Percentiles rank a stretch among this genome's conserved stretches.
phyloP scores from a whole-genome alignment of 2,797 vertebrate species.

The Anomalospiza imberbis region DNA sequence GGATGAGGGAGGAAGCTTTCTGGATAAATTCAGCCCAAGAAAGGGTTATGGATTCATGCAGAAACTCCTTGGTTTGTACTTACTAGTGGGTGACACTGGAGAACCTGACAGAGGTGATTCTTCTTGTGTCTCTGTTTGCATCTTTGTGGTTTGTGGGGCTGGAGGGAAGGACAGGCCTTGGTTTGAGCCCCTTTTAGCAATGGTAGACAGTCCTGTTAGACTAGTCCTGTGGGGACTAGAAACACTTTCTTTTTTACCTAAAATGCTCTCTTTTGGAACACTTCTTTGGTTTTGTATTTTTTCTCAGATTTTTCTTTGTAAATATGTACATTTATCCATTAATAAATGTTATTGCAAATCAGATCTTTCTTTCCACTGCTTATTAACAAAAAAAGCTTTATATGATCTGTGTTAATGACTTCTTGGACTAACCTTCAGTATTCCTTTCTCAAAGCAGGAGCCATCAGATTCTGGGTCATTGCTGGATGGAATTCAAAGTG shows the following conservation, averaged over 20 bases:
- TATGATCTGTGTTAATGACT: background rate
- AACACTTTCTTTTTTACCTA: constrained; percentile 51
- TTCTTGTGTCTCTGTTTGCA: background rate
- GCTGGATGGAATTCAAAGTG: background rate
- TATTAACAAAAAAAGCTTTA: constrained; percentile 27
- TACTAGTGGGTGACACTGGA: background rate
- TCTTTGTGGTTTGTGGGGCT: background rate
- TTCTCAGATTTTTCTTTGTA: constrained; percentile 64
- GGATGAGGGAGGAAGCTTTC: background rate
- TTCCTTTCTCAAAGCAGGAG: background rate
- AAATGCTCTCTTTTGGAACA: constrained; percentile 57
- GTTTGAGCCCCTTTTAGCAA: background rate
- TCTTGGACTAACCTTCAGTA: background rate
- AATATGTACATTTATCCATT: constrained; percentile 64
- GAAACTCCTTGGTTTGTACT: background rate
- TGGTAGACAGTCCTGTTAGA: background rate
- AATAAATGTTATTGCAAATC: constrained; percentile 68
- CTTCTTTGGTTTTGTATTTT: constrained; percentile 61
- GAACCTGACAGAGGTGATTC: background rate
- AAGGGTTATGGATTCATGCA: background rate
- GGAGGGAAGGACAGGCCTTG: background rate
- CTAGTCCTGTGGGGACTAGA: background rate
- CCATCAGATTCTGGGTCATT: background rate
- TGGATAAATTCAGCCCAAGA: background rate
- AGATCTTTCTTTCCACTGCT: constrained; percentile 51